Conservation (phyloP, 2,113 vertebrate genomes). For the Phyllopteryx taeniolatus region DNA sequence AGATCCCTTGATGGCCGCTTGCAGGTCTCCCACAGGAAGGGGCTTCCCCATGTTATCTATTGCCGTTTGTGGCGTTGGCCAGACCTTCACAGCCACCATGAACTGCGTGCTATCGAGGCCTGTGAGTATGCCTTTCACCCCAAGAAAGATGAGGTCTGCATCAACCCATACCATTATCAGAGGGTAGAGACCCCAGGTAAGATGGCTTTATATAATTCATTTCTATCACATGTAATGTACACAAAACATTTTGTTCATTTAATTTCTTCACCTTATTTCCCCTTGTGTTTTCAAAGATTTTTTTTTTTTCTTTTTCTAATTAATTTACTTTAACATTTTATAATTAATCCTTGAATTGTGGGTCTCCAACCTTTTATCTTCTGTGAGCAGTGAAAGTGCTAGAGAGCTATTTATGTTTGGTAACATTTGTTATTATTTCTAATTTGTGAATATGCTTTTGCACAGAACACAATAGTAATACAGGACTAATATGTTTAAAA, state of each 20-base stretch:
- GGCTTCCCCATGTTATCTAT: slow-evolving; percentile 94
- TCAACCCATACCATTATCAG: slow-evolving; percentile 99
- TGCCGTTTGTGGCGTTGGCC: slow-evolving; percentile 98
- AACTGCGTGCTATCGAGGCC: slow-evolving; percentile 95
- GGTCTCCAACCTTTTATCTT: no score
- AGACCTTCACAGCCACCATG: slow-evolving; percentile 97
- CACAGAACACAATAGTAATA: no score
- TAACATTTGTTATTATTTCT: no score
- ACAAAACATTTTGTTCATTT: not conserved
- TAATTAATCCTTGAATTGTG: no score
- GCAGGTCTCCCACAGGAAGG: slow-evolving; percentile 96
- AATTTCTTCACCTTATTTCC: not conserved
- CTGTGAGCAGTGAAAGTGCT: no score
- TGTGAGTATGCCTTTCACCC: slow-evolving; percentile 99
- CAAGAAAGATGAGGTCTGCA: slow-evolving; percentile 99
- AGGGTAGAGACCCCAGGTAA: slow-evolving; percentile 98
- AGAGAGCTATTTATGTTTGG: no score
- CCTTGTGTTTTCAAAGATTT: no score
- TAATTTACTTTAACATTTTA: not conserved
- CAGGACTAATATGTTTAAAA: no score
- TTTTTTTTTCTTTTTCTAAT: not conserved
- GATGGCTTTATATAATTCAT: not conserved
- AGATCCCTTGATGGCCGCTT: slow-evolving; percentile 97
- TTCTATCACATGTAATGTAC: not conserved
- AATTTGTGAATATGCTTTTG: no score